Conservation (phyloP, 2,797 vertebrate species). For the Enteromius unitaeniatus region DNA sequence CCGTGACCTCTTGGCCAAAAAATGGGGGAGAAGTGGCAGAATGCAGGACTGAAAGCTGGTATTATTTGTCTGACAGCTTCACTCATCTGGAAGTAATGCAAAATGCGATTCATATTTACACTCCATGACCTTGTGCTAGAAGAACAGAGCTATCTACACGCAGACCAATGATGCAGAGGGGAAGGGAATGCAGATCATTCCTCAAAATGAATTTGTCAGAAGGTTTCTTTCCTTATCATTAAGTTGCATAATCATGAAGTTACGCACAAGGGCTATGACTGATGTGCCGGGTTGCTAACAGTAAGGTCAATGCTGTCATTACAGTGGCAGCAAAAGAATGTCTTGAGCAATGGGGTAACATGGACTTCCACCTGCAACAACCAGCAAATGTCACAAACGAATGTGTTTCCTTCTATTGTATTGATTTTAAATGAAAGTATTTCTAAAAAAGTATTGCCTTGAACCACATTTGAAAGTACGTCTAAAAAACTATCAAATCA, state of each 20-base stretch:
- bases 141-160: constrained; percentile 87
- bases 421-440: neutral
- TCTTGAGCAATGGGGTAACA: constrained; percentile 48
- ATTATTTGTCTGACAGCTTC: constrained; percentile 99
- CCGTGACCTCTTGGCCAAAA: constrained; percentile 93
- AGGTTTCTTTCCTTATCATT: constrained; percentile 61
- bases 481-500: neutral
- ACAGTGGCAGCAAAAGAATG: constrained; percentile 35
- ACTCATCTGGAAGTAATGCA: constrained; percentile 99
- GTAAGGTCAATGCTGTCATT: constrained; percentile 49
- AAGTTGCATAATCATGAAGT: too few relatives aligned
- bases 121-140: constrained; percentile 87
- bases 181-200: constrained; percentile 76
- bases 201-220: constrained; percentile 81
- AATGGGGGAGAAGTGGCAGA: constrained; percentile 94
- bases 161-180: constrained; percentile 72
- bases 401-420: neutral
- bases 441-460: too few relatives aligned
- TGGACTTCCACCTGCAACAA: constrained; percentile 10
- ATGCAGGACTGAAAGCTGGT: constrained; percentile 93
- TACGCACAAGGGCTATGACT: constrained; percentile 33
- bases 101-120: constrained; percentile 98
- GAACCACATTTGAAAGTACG: neutral
- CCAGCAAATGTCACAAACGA: neutral
- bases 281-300: constrained; percentile 37